Percentiles rank a stretch among this genome's conserved stretches.
phyloP scores from a whole-genome alignment of 2,888 invertebrate genomes.

The Arge pagana region DNA sequence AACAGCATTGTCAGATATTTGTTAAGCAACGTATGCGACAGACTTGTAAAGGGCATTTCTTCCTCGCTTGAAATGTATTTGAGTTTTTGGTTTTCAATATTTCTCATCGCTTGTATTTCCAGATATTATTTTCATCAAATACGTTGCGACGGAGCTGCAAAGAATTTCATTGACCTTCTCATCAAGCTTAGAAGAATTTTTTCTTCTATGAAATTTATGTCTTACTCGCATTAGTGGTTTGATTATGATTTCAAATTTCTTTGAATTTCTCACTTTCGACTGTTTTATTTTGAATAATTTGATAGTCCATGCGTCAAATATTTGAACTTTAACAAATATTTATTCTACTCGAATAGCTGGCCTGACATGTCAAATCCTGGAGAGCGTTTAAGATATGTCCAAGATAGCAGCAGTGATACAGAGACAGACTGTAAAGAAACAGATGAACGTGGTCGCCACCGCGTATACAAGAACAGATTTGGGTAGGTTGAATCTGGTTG shows the following conservation, averaged over 20 bases:
- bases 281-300: too few relatives aligned
- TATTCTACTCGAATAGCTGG: conserved; percentile 43
- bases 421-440: conserved; percentile 77
- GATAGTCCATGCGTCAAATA: too few relatives aligned
- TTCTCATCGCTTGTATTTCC: neutral
- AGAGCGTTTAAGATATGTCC: conserved; percentile 54
- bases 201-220: too few relatives aligned
- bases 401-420: conserved; percentile 83
- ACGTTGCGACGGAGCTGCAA: too few relatives aligned
- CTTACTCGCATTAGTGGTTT: too few relatives aligned
- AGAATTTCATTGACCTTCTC: too few relatives aligned
- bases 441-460: conserved; percentile 68
- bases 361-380: conserved; percentile 54
- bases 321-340: too few relatives aligned
- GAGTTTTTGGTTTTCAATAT: conserved; percentile 2
- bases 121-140: too few relatives aligned
- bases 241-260: too few relatives aligned
- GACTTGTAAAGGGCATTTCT: neutral
- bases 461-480: conserved; percentile 72
- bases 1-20: neutral
- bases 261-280: too few relatives aligned
- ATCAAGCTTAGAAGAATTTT: too few relatives aligned
- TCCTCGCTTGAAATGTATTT: conserved; percentile 23
- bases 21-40: neutral
- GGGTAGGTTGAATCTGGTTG: conserved; percentile 60